Evolutionary conservation across 2,113 vertebrate species (phyloP).

Genomic region (Alouatta palliata): DNA sequence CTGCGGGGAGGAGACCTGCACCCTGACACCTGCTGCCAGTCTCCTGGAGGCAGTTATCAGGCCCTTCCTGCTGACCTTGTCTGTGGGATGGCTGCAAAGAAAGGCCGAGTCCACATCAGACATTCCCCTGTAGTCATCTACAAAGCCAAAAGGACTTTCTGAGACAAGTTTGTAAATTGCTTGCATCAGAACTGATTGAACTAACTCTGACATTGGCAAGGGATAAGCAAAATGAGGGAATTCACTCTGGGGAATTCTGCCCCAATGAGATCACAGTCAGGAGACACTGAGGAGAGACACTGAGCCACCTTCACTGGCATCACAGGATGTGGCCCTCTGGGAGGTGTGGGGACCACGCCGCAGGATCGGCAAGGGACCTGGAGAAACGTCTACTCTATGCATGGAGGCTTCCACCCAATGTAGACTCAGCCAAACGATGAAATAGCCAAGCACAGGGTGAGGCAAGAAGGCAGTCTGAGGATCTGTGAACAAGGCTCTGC

Average conservation of each 20-base stretch:
- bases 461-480: neutral
- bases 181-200: neutral
- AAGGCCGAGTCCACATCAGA: neutral
- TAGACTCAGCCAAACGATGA: accelerated
- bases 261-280: accelerated
- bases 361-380: neutral
- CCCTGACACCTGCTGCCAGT: neutral
- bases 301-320: neutral
- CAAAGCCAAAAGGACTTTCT: neutral
- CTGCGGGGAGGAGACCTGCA: neutral
- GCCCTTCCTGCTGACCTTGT: neutral
- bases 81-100: neutral
- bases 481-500: neutral
- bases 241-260: neutral
- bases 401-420: neutral
- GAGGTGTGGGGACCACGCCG: too few relatives aligned
- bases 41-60: neutral
- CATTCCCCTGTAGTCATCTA: neutral
- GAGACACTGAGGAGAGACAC: neutral
- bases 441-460: neutral
- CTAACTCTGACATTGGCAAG: neutral
- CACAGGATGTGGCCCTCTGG: accelerated
- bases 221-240: neutral
- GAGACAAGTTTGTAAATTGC: neutral
- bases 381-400: neutral